A percentile compares a stretch with the other conserved stretches of the same genome.
Conservation (phyloP, 2,888 invertebrate genomes). For the Tridacna crocea region DNA sequence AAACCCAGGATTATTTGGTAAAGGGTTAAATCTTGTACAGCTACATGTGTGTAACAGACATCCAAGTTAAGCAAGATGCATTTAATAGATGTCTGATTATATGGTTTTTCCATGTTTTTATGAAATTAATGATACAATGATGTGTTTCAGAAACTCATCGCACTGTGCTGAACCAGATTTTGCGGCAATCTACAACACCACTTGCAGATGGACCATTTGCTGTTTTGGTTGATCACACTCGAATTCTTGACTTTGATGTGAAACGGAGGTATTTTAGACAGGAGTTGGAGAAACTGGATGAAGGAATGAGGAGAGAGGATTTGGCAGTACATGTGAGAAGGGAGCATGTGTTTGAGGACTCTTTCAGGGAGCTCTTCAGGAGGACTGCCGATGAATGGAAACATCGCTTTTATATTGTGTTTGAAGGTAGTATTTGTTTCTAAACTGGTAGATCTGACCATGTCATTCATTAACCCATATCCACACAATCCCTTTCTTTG, state of each 20-base stretch:
- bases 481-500: too few species aligned
- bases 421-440: slow-evolving; percentile 88
- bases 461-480: too few species aligned
- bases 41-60: too few species aligned
- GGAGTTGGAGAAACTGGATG: slow-evolving; percentile 93
- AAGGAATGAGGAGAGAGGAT: slow-evolving; percentile 88
- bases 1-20: too few species aligned
- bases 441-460: too few species aligned
- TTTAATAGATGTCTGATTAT: too few species aligned
- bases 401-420: slow-evolving; percentile 95
- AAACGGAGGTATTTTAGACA: slow-evolving; percentile 94
- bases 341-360: slow-evolving; percentile 94
- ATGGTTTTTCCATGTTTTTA: too few species aligned
- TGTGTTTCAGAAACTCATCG: slow-evolving; percentile 90
- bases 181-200: slow-evolving; percentile 90
- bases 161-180: slow-evolving; percentile 94
- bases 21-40: too few species aligned
- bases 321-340: slow-evolving; percentile 93
- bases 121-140: too few species aligned
- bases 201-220: slow-evolving; percentile 94
- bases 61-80: too few species aligned
- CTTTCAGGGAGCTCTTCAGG: slow-evolving; percentile 93
- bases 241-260: slow-evolving; percentile 95
- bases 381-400: slow-evolving; percentile 95
- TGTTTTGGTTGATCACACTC: slow-evolving; percentile 93